These are phyloP conservation scores for Pseudocheirus occidentalis DNA, from an alignment of 2,797 vertebrate species.

Conservation along the genomic window DNA sequence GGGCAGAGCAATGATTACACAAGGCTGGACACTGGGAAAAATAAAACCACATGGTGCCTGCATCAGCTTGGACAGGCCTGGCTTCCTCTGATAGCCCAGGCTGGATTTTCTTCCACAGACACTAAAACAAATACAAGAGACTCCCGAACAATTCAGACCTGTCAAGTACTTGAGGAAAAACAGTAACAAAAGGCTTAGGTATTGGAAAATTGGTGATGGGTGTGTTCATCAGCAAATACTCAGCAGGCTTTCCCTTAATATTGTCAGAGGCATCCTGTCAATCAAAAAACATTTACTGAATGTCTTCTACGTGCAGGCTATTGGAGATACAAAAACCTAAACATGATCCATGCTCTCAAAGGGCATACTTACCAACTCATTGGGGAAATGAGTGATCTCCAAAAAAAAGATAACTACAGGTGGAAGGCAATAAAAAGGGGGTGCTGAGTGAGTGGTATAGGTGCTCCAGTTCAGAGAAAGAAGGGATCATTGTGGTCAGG, in stretches of 20 bases:
- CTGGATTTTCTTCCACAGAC: conserved; percentile 32
- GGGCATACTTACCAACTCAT: neutral
- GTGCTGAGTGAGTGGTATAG: neutral
- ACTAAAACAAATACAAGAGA: neutral
- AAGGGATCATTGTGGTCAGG: neutral
- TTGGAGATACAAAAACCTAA: neutral
- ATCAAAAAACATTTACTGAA: neutral
- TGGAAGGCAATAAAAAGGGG: neutral
- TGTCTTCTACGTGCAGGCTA: neutral
- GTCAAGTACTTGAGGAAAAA: neutral
- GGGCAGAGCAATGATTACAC: neutral
- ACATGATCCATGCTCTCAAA: neutral
- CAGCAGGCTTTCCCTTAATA: neutral
- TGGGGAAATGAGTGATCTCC: neutral
- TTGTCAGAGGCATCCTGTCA: neutral
- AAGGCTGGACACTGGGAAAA: conserved; percentile 11
- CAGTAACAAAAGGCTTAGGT: neutral
- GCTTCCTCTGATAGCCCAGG: conserved; percentile 12
- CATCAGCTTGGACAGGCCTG: neutral
- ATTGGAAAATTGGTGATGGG: neutral
- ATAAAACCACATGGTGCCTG: conserved; percentile 38
- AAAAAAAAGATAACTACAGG: neutral
- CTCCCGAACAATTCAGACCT: neutral
- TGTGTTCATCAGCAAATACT: neutral
- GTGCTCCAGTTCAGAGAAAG: neutral